These are phyloP conservation scores for Lepisosteus osseus DNA, from an alignment of 2,113 vertebrate genomes.

Conservation along the genomic window DNA sequence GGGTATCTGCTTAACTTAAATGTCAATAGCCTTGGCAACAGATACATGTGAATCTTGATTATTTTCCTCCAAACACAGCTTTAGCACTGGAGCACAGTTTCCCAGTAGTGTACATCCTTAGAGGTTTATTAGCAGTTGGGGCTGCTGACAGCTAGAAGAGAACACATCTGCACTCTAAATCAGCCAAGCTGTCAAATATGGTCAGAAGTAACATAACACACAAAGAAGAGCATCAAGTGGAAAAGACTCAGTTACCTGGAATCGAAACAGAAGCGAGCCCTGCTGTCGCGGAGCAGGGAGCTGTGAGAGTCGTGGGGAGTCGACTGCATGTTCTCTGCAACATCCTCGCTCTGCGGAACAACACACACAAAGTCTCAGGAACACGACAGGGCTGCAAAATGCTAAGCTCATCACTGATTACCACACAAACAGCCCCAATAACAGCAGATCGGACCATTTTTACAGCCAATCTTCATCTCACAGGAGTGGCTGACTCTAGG, in stretches of 20 bases:
- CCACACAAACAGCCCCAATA: neutral
- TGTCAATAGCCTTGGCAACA: no score
- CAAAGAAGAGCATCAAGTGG: slow-evolving; percentile 8
- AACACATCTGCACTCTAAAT: slow-evolving; percentile 23
- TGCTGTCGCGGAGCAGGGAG: slow-evolving; percentile 74
- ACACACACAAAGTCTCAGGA: slow-evolving; percentile 4
- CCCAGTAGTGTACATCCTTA: slow-evolving; percentile 27
- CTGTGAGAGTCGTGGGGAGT: slow-evolving; percentile 61
- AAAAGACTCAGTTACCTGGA: slow-evolving; percentile 74
- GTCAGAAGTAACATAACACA: neutral
- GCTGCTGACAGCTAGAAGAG: slow-evolving; percentile 23
- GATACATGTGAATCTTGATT: no score
- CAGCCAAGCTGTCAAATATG: neutral
- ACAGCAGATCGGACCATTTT: neutral
- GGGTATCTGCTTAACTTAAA: no score
- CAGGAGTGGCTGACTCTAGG: neutral
- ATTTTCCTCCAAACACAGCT: no score
- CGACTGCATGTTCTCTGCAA: slow-evolving; percentile 35
- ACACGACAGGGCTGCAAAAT: slow-evolving; percentile 9
- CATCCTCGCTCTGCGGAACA: slow-evolving; percentile 5
- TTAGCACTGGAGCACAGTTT: slow-evolving; percentile 49
- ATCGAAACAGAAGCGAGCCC: slow-evolving; percentile 90
- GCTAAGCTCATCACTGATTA: neutral
- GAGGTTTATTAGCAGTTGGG: slow-evolving; percentile 39
- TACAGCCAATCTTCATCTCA: neutral